Evolutionary conservation across 2,113 vertebrate species (phyloP), one percentile per base, ranked within the genome.

Genomic region (Empidonax traillii): DNA sequence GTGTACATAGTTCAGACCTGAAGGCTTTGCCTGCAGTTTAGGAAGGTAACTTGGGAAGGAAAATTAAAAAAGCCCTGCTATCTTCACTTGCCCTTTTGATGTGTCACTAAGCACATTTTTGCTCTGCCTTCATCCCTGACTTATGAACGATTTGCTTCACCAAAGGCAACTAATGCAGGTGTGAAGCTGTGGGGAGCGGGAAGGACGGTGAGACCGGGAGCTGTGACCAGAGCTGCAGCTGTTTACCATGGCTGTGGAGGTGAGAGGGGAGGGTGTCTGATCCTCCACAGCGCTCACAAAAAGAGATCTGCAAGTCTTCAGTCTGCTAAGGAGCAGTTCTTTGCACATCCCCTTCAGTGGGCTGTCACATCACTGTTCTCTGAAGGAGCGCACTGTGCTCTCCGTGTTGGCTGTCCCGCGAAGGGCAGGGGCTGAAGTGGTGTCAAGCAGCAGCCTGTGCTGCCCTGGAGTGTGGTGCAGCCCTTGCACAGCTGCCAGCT

Each of bases 321-420:
- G 51, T 39, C 55, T 62, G 67, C 31, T 53, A 41, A 41, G 62
- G 46, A 83, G 41, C 63, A 35, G 6, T 30, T 74, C 77, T 77
- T 69, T 0, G 4, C 68, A 20, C 31, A 13, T 58, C 19, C 22
- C 53, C 3, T 8, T 74, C 33, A 25, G 46, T 39, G 41, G 15
- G 11, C 22, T 79, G 68, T 67, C 58, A 44, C 0, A 0, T 11
- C 0, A 3, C 33, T 52, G 27, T 79, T 47, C 49, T 69, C 52
- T 1, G 3, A 39, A 33, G 59, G 56, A 43, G 18, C 0, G 3
- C 27, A 3, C 8, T 0, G 17, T 63, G 44, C 71, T 78, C 51
- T 86, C 69, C 30, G 2, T 0, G 17, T 49, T 0, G 0, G 35
- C 63, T 37, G 37, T 53, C 14, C n/a, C 0, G 0, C 2, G 3